Conservation (phyloP, 2,113 vertebrate genomes). For the Trinectes maculatus region DNA sequence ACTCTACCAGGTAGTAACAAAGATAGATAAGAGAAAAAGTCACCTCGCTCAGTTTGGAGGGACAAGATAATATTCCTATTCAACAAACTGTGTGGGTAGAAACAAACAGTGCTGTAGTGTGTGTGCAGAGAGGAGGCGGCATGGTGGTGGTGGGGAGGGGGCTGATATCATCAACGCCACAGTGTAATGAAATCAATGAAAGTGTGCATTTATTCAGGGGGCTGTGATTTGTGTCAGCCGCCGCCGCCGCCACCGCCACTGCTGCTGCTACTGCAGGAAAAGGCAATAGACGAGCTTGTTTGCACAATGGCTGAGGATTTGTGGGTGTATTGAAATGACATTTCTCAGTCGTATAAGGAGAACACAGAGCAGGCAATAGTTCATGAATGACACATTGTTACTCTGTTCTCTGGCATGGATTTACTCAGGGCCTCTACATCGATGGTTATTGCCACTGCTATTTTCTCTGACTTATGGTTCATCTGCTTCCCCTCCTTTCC, state of each 20-base stretch:
- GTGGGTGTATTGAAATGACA: constrained; percentile 72
- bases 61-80: constrained; percentile 37
- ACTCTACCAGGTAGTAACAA: not conserved
- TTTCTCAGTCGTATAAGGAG: constrained; percentile 51
- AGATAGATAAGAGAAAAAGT: not conserved
- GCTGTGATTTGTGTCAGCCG: constrained; percentile 66
- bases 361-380: constrained; percentile 58
- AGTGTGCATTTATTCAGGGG: constrained; percentile 46
- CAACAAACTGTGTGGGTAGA: constrained; percentile 25
- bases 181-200: constrained; percentile 72
- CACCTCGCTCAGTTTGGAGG: not conserved
- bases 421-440: constrained; percentile 49
- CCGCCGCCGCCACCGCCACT: too few species aligned
- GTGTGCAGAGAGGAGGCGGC: constrained; percentile 36
- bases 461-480: constrained; percentile 67
- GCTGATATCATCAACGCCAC: constrained; percentile 59
- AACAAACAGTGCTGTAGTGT: not conserved
- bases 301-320: constrained; percentile 65
- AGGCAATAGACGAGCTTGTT: constrained; percentile 51
- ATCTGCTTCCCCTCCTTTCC: constrained; percentile 11
- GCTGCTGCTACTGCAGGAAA: too few species aligned
- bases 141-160: constrained; percentile 38
- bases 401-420: constrained; percentile 60
- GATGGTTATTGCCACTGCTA: constrained; percentile 72
- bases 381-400: constrained; percentile 70